Evolutionary conservation across 30 jellyfish, hydroid and myxozoan genomes (phyloP).

Genomic region (Rhopilema esculentum): DNA sequence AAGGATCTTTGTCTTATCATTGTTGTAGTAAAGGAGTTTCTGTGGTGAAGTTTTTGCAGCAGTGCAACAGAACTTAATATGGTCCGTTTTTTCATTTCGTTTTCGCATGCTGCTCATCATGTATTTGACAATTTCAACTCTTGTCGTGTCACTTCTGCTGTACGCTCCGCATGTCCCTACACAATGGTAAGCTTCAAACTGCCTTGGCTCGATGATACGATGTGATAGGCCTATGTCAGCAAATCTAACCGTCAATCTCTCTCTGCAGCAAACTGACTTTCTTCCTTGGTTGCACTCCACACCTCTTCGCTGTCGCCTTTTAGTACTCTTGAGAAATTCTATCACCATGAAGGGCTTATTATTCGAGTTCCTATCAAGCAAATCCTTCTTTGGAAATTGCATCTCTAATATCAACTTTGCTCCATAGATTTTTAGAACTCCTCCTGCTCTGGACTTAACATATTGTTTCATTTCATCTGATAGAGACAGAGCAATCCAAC

Average conservation of each 20-base stretch:
- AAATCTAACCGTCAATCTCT: conserved; percentile 37
- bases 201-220: conserved; percentile 62
- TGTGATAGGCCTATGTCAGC: conserved; percentile 51
- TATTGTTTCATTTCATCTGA: not conserved
- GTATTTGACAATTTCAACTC: conserved; percentile 60
- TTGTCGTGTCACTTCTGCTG: conserved; percentile 47
- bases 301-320: conserved; percentile 37
- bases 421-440: not conserved
- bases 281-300: conserved; percentile 44
- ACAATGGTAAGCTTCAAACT: conserved; percentile 68
- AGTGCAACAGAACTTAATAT: conserved; percentile 67
- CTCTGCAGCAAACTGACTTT: conserved; percentile 44
- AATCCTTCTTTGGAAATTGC: not conserved
- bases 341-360: conserved; percentile 47
- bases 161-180: conserved; percentile 61
- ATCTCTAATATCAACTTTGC: not conserved
- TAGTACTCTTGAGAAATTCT: conserved; percentile 3
- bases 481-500: conserved; percentile 7
- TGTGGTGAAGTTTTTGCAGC: conserved; percentile 60
- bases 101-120: conserved; percentile 37
- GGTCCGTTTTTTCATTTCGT: conserved; percentile 29
- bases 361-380: not conserved
- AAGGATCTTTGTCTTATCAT: conserved; percentile 38
- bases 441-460: not conserved
- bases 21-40: conserved; percentile 54